phyloP scores from a whole-genome alignment of 2,888 invertebrate genomes.

The Mylabris sibirica region DNA sequence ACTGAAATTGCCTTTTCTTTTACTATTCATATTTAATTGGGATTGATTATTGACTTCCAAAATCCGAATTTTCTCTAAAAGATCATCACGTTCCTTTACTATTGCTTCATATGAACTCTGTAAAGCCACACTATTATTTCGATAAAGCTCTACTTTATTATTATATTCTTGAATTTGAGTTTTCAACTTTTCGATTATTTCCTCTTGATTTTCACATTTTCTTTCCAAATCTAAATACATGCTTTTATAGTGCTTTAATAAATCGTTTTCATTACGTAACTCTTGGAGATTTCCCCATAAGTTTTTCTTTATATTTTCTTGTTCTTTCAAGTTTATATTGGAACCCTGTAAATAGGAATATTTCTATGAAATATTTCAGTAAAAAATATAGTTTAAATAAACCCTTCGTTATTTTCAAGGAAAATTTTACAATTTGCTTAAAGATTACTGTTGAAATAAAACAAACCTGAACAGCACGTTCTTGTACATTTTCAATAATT shows the following conservation, averaged over 20 bases:
- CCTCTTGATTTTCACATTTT: background rate
- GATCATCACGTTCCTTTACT: too few relatives aligned
- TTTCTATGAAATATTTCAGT: too few relatives aligned
- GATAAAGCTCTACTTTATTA: background rate
- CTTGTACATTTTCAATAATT: too few relatives aligned
- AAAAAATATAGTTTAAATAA: too few relatives aligned
- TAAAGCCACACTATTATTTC: background rate
- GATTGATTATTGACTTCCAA: background rate
- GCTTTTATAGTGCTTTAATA: background rate
- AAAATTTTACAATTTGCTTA: too few relatives aligned
- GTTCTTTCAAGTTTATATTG: background rate
- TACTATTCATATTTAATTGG: background rate
- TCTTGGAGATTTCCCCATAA: background rate
- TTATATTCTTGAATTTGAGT: background rate
- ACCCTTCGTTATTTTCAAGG: too few relatives aligned
- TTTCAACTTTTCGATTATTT: background rate
- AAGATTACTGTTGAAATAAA: too few relatives aligned
- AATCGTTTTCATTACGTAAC: background rate
- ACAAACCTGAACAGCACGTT: too few relatives aligned
- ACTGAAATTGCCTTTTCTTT: background rate
- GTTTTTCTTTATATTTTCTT: background rate
- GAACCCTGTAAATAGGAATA: background rate
- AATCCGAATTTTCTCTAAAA: too few relatives aligned
- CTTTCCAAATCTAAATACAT: background rate
- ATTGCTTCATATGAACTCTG: too few relatives aligned